These are phyloP conservation scores for Leptoteleia sp. DNA, from an alignment of 1,140 invertebrate species.

Conservation along the genomic window DNA sequence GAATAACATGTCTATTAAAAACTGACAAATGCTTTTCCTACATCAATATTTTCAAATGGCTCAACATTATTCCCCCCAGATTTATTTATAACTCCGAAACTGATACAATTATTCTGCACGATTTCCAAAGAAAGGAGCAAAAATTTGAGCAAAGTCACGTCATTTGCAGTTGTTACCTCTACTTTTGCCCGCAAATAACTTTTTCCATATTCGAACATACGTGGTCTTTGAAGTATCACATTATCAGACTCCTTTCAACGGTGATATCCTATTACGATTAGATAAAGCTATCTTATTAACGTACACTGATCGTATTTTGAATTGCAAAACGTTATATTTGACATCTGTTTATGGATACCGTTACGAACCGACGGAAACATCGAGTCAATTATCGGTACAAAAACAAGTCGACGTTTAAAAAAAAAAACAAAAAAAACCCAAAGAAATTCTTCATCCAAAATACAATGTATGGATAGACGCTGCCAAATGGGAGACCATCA, in stretches of 20 bases:
- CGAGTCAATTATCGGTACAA: conserved; percentile 5
- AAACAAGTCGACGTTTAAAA: background rate
- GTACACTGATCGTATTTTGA: conserved; percentile 37
- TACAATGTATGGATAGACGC: background rate
- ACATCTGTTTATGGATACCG: conserved; percentile 31
- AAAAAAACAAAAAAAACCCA: conserved; percentile 27
- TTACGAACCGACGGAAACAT: conserved; percentile 7
- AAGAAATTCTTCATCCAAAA: conserved; percentile 3
- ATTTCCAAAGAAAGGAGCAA: too few species aligned
- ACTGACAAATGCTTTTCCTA: too few species aligned
- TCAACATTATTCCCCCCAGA: too few species aligned
- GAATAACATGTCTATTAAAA: too few species aligned
- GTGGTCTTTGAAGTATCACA: conserved; percentile 22
- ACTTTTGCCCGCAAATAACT: background rate
- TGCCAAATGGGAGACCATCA: conserved; percentile 15
- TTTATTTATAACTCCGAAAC: too few species aligned
- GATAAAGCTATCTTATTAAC: conserved; percentile 53
- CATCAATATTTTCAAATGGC: too few species aligned
- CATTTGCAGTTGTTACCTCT: conserved; percentile 9
- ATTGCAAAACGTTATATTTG: conserved; percentile 37
- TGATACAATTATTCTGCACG: too few species aligned
- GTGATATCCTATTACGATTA: conserved; percentile 49
- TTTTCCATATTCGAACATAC: conserved; percentile 27
- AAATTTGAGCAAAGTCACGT: too few species aligned
- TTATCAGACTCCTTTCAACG: conserved; percentile 50